Evolutionary conservation across 1,140 invertebrate species (phyloP), one percentile per base, ranked within the genome.

Genomic region (Heliconius eleuchia): DNA sequence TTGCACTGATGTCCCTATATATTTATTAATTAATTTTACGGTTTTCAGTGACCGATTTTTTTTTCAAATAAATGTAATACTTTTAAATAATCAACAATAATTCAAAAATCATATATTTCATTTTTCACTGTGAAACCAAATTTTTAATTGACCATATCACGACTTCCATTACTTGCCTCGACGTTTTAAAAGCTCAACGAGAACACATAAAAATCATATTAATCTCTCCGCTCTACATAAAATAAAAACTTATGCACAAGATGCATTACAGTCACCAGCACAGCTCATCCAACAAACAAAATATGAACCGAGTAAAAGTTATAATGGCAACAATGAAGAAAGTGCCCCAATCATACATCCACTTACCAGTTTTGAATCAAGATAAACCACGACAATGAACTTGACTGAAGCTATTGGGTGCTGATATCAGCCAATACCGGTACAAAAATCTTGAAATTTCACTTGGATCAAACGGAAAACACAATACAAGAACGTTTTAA

Each of bases 301-400:
- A 72, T 42, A 42, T 42, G 34, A 37, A 37, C 71, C 1, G 6
- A 72, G 71, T 39, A 72, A 72, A 42, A 72, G 71, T 19, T 72
- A 57, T 9, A 78, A 81, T 34, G 30, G 82, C 81, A 87, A 88
- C 86, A 89, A 88, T 88, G 80, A 85, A 87, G 86, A 85, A 86
- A 87, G 85, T 87, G 71, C 74, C 78, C 78, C 75, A 80, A 84
- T 84, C 84, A 83, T 87, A 84, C 83, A 83, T 87, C 83, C 81
- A 89, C 89, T 91, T 88, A 91, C 88, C 89, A 91, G 86, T 87
- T 85, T 85, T 80, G 82, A 84, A 87, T 88, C 88, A 85, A 86
- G 88, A 91, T 88, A 88, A 37, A 84, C 81, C 84, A 81, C 81
- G 84, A 91, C 89, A 91, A 90, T 91, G 89, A 91, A 90, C 89